Conservation (phyloP, 2,888 invertebrate genomes). For the Trisateles emortualis region DNA sequence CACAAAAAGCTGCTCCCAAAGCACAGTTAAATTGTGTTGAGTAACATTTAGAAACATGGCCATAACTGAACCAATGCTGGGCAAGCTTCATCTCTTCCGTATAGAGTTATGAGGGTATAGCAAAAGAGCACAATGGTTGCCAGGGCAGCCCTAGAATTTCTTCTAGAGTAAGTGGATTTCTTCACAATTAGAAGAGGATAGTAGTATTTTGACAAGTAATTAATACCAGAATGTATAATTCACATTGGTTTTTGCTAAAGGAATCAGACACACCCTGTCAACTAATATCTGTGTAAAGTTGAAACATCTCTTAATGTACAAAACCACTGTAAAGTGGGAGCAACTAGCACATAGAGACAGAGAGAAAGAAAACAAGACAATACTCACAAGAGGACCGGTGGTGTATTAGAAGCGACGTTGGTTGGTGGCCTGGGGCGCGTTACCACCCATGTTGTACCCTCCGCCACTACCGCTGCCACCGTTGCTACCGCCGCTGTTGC, state of each 20-base stretch:
- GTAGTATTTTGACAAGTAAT: no score
- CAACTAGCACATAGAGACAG: neutral
- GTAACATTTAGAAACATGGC: neutral
- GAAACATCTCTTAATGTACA: no score
- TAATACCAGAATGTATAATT: no score
- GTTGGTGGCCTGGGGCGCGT: conserved; percentile 49
- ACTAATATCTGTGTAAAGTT: no score
- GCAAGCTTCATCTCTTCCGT: no score
- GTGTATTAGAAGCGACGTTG: conserved; percentile 68
- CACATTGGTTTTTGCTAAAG: no score
- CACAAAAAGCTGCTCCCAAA: conserved; percentile 1
- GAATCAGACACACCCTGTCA: no score
- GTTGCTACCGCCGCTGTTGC: conserved; percentile 48
- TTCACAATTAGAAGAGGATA: no score
- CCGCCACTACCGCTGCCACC: conserved; percentile 55
- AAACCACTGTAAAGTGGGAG: neutral
- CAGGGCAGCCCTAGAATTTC: no score
- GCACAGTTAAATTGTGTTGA: neutral
- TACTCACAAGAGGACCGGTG: conserved; percentile 74
- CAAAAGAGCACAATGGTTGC: no score
- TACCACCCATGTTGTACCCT: conserved; percentile 54
- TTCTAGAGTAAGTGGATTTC: no score
- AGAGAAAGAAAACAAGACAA: conserved; percentile 5
- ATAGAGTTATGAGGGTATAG: no score
- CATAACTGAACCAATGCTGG: neutral